These are phyloP conservation scores for Octonoba sinensis DNA, from an alignment of 2,888 invertebrate genomes.

Conservation along the genomic window DNA sequence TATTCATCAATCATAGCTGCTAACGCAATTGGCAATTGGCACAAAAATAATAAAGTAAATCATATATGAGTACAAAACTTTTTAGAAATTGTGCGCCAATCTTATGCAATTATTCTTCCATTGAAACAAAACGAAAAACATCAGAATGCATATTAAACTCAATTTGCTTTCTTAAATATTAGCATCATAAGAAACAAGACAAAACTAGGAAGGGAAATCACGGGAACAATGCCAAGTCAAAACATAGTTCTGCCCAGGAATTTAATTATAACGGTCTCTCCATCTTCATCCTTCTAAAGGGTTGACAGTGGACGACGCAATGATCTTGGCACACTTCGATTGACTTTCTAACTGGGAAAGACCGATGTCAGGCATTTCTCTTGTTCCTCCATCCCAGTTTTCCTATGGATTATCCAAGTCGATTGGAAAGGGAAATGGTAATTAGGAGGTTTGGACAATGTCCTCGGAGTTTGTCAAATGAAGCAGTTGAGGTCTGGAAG, in stretches of 20 bases:
- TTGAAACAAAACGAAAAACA: no score
- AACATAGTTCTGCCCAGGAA: slow-evolving; percentile 11
- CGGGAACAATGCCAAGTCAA: slow-evolving; percentile 9
- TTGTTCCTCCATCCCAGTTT: not conserved
- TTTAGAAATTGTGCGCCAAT: no score
- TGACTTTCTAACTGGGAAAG: slow-evolving; percentile 32
- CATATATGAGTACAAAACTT: no score
- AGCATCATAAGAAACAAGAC: no score
- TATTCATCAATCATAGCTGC: no score
- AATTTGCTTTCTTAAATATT: no score
- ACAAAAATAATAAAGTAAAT: no score
- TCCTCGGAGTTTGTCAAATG: not conserved
- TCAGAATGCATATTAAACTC: no score
- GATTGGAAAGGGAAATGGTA: slow-evolving; percentile 13
- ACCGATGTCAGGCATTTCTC: slow-evolving; percentile 4
- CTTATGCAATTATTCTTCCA: no score
- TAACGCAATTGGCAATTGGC: no score
- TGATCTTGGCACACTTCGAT: not conserved
- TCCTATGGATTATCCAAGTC: slow-evolving; percentile 10
- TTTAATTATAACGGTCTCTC: slow-evolving; percentile 50
- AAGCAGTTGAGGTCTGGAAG: not conserved
- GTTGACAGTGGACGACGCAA: not conserved
- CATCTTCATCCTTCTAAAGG: slow-evolving; percentile 37
- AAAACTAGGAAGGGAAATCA: no score
- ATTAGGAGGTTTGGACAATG: slow-evolving; percentile 26